Conservation (phyloP, 2,113 vertebrate genomes). For the Catharus minimus region DNA sequence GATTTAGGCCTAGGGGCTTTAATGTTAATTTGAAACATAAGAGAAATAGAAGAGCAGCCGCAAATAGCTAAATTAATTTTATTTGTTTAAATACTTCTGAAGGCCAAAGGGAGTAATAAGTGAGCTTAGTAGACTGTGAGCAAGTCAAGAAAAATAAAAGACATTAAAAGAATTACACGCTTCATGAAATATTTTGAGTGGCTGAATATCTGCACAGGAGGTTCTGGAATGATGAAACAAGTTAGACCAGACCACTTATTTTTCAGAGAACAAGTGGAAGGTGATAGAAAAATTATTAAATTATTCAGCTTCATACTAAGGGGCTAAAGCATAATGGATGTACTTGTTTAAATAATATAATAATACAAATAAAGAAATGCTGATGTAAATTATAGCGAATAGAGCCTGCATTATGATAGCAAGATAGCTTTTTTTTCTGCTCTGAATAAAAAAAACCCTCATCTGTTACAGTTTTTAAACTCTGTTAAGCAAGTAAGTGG, state of each 20-base stretch:
- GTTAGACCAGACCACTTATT: background rate
- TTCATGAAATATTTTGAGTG: background rate
- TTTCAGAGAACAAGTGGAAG: background rate
- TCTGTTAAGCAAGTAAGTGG: background rate
- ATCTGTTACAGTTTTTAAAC: background rate
- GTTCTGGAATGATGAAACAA: background rate
- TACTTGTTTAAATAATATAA: background rate
- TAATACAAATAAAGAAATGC: background rate
- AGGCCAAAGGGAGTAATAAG: background rate
- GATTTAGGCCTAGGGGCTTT: background rate
- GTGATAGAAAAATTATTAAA: background rate
- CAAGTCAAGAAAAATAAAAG: background rate
- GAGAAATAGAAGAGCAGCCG: background rate
- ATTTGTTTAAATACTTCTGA: background rate
- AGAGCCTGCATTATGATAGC: background rate
- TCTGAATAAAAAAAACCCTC: background rate
- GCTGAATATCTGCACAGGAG: background rate
- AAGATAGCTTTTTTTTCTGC: background rate
- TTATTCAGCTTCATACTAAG: background rate
- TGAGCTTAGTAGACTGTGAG: background rate
- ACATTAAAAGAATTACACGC: background rate
- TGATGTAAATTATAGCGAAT: background rate
- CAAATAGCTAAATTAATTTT: background rate
- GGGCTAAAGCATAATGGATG: background rate
- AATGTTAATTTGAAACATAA: background rate